phyloP scores from a whole-genome alignment of 2,888 invertebrate genomes.

The Archips xylosteana region DNA sequence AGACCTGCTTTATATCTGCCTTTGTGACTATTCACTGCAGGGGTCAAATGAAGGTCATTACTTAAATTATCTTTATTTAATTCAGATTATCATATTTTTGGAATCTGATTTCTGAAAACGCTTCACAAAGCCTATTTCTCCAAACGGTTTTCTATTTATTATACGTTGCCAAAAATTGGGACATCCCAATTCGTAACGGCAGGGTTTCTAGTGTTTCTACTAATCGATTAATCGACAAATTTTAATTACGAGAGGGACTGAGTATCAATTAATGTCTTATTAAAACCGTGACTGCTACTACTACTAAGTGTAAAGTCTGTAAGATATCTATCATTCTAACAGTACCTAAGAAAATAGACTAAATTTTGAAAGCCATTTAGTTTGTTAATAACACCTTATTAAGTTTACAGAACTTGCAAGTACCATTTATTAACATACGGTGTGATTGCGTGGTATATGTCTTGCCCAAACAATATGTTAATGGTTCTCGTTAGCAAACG shows the following conservation, averaged over 20 bases:
- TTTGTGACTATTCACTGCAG: no score
- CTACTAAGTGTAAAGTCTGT: not conserved
- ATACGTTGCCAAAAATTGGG: no score
- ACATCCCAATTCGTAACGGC: not conserved
- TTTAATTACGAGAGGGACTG: not conserved
- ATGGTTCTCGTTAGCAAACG: conserved; percentile 27
- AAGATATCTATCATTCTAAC: not conserved
- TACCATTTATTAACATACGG: conserved; percentile 24
- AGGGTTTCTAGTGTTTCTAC: not conserved
- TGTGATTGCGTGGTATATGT: conserved; percentile 3
- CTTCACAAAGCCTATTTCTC: no score
- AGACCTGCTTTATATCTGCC: no score
- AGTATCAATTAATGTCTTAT: conserved; percentile 7
- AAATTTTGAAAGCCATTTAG: not conserved
- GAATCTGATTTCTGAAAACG: no score
- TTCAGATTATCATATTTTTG: no score
- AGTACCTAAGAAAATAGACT: not conserved
- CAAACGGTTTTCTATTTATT: no score
- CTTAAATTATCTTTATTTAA: no score
- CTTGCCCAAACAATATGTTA: conserved; percentile 34
- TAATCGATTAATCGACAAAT: not conserved
- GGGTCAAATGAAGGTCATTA: no score
- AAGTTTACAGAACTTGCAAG: not conserved
- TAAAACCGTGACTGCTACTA: not conserved
- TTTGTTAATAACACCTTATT: not conserved